Conservation (phyloP, 2,797 vertebrate species). For the Oryzias dopingdopingensis region DNA sequence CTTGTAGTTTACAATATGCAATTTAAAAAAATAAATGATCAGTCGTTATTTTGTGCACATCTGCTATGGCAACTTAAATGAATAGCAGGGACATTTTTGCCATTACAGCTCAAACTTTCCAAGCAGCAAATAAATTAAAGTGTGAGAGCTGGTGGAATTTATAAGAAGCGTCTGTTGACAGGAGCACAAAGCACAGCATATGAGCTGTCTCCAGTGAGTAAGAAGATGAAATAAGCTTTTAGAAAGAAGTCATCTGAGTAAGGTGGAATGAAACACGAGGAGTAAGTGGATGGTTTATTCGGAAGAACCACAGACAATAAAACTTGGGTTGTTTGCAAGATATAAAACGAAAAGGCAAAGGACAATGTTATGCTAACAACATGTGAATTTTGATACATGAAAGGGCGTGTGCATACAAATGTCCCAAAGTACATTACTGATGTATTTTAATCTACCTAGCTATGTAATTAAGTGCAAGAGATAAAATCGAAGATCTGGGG, state of each 20-base stretch:
- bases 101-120: not conserved
- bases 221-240: constrained; percentile 10
- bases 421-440: constrained; percentile 1
- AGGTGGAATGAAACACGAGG: constrained; percentile 10
- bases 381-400: not conserved
- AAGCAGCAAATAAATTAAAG: constrained; percentile 6
- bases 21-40: not conserved
- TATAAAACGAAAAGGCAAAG: constrained; percentile 4
- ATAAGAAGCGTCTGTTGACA: constrained; percentile 5
- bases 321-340: not conserved
- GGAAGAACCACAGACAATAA: constrained; percentile 9
- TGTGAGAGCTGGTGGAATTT: constrained; percentile 5
- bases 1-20: not conserved
- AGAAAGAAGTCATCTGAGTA: constrained; percentile 10
- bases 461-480: constrained; percentile 2
- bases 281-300: constrained; percentile 10
- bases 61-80: not conserved
- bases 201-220: constrained; percentile 16
- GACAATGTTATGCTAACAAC: constrained; percentile 1
- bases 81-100: constrained; percentile 7
- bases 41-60: constrained; percentile 1
- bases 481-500: constrained; percentile 1
- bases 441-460: not conserved
- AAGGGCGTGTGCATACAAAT: not conserved
- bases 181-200: constrained; percentile 5